These are phyloP conservation scores for Odontesthes bonariensis DNA, from an alignment of 2,113 vertebrate species.

Conservation along the genomic window DNA sequence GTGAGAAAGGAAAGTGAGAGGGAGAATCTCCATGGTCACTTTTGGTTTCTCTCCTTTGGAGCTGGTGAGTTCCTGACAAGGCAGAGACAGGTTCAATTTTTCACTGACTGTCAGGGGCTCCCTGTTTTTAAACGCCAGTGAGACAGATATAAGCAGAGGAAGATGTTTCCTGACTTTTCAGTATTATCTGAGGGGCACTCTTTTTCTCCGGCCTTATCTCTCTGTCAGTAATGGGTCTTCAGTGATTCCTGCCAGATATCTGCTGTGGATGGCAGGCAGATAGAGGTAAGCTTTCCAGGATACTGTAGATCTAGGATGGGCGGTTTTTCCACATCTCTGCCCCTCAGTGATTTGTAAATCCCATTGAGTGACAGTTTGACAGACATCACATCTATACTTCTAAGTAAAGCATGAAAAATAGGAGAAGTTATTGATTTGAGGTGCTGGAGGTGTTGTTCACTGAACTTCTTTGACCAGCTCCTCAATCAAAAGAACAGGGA, in stretches of 20 bases:
- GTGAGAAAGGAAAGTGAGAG: constrained; percentile 12
- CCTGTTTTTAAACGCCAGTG: constrained; percentile 61
- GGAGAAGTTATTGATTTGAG: constrained; percentile 26
- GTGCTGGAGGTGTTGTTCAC: constrained; percentile 25
- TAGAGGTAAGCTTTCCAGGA: constrained; percentile 61
- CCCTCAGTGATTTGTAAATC: constrained; percentile 65
- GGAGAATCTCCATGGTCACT: constrained; percentile 71
- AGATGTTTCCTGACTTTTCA: constrained; percentile 71
- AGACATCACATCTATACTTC: constrained; percentile 39
- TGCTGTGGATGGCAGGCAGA: constrained; percentile 54
- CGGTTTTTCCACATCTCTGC: constrained; percentile 57
- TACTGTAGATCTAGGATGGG: constrained; percentile 53
- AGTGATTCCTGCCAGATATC: constrained; percentile 73
- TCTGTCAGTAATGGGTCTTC: constrained; percentile 77
- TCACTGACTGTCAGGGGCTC: constrained; percentile 67
- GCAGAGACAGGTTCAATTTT: constrained; percentile 76
- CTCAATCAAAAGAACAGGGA: constrained; percentile 55
- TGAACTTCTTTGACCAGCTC: constrained; percentile 64
- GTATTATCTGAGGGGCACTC: constrained; percentile 71
- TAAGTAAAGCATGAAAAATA: constrained; percentile 21
- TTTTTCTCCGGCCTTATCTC: constrained; percentile 64
- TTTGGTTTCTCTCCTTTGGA: constrained; percentile 66
- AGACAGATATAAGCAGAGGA: constrained; percentile 72
- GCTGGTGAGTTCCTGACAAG: constrained; percentile 73
- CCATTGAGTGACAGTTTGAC: constrained; percentile 65